Evolutionary conservation across 2,888 invertebrate species (phyloP).

Genomic region (Mamestra brassicae): DNA sequence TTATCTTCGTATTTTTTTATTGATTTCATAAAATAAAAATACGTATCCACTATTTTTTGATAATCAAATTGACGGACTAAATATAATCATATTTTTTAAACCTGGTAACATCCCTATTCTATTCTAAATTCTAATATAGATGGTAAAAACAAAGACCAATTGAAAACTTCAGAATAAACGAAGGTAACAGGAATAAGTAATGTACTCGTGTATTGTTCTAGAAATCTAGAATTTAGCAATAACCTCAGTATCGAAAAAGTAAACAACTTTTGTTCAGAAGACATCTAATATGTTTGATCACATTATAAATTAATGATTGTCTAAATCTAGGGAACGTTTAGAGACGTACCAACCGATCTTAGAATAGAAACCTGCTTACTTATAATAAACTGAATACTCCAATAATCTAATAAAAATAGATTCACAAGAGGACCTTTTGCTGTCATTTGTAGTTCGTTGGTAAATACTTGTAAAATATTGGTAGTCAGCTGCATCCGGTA

Average conservation of each 20-base stretch:
- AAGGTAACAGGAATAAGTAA: conserved; percentile 8
- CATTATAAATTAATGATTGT: conserved; percentile 14
- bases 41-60: too few relatives aligned
- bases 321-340: conserved; percentile 8
- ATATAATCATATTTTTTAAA: too few relatives aligned
- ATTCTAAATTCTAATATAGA: too few relatives aligned
- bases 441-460: too few relatives aligned
- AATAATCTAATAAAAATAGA: not conserved
- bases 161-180: not conserved
- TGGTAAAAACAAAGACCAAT: not conserved
- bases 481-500: too few relatives aligned
- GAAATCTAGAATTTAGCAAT: conserved; percentile 37
- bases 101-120: too few relatives aligned
- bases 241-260: conserved; percentile 5
- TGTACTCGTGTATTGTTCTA: conserved; percentile 10
- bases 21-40: too few relatives aligned
- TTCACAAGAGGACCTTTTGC: too few relatives aligned
- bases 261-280: conserved; percentile 20
- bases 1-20: too few relatives aligned
- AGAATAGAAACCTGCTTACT: conserved; percentile 6
- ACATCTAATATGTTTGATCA: conserved; percentile 24
- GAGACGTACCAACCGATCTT: not conserved
- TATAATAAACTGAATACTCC: not conserved
- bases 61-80: too few relatives aligned
- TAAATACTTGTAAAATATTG: too few relatives aligned